A percentile compares a stretch with the other conserved stretches of the same genome.
These are phyloP conservation scores for Geopemphigus sp. DNA, from an alignment of 1,140 invertebrate species.

Conservation along the genomic window DNA sequence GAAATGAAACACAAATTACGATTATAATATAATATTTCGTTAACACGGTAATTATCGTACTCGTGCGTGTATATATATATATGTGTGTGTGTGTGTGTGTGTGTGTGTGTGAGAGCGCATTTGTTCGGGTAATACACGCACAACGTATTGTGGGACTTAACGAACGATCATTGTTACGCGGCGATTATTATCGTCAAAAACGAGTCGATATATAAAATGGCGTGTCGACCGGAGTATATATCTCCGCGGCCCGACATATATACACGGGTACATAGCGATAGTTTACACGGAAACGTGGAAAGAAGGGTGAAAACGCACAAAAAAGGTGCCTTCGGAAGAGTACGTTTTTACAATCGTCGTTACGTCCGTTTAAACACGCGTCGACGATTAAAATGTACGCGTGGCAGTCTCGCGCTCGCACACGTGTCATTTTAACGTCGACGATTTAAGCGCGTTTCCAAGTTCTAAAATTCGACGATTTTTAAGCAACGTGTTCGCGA, in stretches of 20 bases:
- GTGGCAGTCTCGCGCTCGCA: too few relatives aligned
- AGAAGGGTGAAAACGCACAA: background rate
- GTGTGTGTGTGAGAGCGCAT: background rate
- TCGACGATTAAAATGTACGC: too few relatives aligned
- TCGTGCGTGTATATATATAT: background rate
- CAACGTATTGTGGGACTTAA: background rate
- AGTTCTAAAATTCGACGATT: too few relatives aligned
- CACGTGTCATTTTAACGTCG: too few relatives aligned
- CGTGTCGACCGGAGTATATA: too few relatives aligned
- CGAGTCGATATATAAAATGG: background rate
- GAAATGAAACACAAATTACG: background rate
- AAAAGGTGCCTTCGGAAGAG: background rate
- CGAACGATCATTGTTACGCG: conserved; percentile 13
- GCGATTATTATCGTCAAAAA: conserved; percentile 23
- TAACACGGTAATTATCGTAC: conserved; percentile 13
- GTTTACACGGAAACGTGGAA: background rate
- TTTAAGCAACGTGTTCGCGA: too few relatives aligned
- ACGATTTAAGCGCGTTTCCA: too few relatives aligned
- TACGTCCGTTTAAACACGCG: too few relatives aligned
- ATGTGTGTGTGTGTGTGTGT: too few relatives aligned
- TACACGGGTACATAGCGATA: too few relatives aligned
- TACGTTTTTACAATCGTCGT: too few relatives aligned
- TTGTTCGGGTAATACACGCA: background rate
- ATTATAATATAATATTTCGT: background rate
- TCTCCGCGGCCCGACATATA: background rate